These are phyloP conservation scores for Sciurus vulgaris DNA, from an alignment of 2,797 vertebrate species.

Conservation along the genomic window DNA sequence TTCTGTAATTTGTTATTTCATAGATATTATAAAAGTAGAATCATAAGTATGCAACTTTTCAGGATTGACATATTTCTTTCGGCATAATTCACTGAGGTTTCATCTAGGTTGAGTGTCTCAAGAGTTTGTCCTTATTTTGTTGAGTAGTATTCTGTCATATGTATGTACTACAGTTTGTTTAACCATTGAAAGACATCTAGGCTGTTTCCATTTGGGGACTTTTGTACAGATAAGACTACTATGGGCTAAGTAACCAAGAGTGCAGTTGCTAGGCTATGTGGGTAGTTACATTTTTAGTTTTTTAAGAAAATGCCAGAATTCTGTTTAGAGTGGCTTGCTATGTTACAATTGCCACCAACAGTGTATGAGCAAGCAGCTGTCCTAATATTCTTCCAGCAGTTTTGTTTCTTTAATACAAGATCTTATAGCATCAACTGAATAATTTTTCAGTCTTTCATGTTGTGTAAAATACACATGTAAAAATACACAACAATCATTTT, in stretches of 20 bases:
- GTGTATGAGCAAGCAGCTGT: background rate
- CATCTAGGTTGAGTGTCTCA: background rate
- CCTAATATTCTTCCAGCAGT: background rate
- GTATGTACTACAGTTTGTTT: background rate
- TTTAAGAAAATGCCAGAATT: background rate
- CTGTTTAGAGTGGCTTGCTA: background rate
- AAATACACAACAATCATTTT: background rate
- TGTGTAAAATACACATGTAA: too few species aligned
- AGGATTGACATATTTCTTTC: background rate
- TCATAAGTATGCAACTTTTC: background rate
- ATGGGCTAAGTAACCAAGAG: background rate
- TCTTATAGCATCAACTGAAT: background rate
- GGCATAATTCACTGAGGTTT: background rate
- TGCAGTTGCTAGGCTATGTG: background rate
- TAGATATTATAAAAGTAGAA: background rate
- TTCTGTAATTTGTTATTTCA: conserved; percentile 29
- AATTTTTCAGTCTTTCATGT: background rate
- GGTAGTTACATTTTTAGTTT: background rate
- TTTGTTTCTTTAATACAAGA: conserved; percentile 5
- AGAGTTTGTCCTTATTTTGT: background rate
- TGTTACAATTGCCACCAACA: background rate
- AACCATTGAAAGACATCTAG: background rate
- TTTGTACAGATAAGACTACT: background rate
- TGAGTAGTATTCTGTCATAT: background rate
- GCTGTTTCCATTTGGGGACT: background rate